A percentile compares a stretch with the other conserved stretches of the same genome.
phyloP scores from a whole-genome alignment of 2,888 invertebrate genomes.

The Branchipolynoe longqiensis region DNA sequence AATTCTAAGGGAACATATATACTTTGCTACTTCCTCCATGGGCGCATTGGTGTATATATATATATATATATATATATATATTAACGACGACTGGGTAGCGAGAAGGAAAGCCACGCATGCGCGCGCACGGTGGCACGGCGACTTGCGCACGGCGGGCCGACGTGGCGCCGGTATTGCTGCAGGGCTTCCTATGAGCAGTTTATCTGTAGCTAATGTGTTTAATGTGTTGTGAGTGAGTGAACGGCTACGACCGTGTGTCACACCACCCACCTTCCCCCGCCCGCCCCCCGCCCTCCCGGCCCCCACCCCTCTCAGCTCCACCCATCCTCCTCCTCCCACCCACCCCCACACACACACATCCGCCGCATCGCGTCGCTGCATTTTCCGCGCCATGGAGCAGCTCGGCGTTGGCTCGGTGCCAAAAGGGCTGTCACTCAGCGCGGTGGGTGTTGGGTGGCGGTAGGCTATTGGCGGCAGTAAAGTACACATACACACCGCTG shows the following conservation, averaged over 20 bases:
- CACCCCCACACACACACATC: background rate
- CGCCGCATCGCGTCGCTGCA: background rate
- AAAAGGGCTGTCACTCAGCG: conserved; percentile 8
- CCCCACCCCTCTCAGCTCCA: background rate
- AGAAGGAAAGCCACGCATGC: too few relatives aligned
- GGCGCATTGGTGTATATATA: too few relatives aligned
- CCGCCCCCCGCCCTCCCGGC: background rate
- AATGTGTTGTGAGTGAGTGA: background rate
- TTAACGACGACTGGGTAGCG: too few relatives aligned
- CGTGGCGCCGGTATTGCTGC: too few relatives aligned
- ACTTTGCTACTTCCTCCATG: too few relatives aligned
- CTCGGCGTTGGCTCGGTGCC: background rate
- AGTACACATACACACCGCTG: background rate
- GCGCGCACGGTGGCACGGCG: too few relatives aligned
- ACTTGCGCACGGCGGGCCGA: too few relatives aligned
- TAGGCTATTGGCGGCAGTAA: background rate
- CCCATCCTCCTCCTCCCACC: background rate
- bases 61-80: too few relatives aligned
- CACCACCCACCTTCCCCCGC: background rate
- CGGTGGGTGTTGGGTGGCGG: background rate
- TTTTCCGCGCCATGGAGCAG: conserved; percentile 1
- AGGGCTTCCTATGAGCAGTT: too few relatives aligned
- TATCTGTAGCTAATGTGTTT: background rate
- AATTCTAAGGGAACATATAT: too few relatives aligned
- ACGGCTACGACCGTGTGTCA: background rate